Conservation (phyloP, 1,140 invertebrate species). For the Metopolophium dirhodum region DNA sequence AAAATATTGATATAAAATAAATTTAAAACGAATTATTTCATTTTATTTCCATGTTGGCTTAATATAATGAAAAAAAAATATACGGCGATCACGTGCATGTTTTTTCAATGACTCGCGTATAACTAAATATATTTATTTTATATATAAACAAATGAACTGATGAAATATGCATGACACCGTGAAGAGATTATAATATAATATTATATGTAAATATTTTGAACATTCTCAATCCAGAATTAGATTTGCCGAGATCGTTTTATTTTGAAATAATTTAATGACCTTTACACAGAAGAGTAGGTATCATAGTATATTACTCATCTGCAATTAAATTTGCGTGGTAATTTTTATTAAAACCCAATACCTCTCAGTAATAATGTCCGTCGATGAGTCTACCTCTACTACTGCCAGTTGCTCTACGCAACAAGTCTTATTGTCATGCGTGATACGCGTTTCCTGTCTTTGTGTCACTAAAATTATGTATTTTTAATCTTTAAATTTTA, state of each 20-base stretch:
- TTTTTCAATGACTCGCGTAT: background rate
- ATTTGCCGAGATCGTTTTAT: background rate
- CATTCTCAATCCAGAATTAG: background rate
- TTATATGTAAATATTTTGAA: background rate
- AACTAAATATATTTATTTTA: background rate
- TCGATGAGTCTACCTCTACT: background rate
- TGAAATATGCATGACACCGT: background rate
- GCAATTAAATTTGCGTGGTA: too few species aligned
- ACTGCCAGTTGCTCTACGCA: background rate
- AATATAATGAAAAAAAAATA: background rate
- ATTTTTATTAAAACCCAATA: background rate
- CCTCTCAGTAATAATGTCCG: background rate
- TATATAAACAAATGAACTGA: background rate
- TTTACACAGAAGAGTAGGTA: background rate
- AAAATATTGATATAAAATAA: background rate
- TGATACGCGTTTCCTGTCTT: background rate
- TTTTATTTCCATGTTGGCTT: background rate
- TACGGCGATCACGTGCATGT: background rate
- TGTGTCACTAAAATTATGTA: conserved; percentile 10
- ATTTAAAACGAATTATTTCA: background rate
- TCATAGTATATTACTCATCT: background rate
- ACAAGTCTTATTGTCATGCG: background rate
- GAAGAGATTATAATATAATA: background rate
- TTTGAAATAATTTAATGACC: background rate
- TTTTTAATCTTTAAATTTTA: conserved; percentile 14